Evolutionary conservation across 2,797 vertebrate genomes (phyloP).

Genomic region (Manis javanica): DNA sequence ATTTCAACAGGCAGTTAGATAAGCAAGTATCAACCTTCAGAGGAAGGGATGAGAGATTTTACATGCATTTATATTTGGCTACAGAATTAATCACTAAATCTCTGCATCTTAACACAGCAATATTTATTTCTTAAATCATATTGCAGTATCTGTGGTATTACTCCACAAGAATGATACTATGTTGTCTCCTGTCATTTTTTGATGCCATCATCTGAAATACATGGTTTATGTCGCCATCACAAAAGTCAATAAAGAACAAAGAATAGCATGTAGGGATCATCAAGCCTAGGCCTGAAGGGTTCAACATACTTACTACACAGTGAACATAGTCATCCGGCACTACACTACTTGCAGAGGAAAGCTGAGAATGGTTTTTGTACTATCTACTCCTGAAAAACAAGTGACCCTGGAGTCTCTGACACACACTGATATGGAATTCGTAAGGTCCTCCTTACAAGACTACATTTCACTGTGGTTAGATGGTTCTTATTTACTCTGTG

Average conservation of each 20-base stretch:
- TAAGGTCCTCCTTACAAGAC: not conserved
- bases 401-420: not conserved
- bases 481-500: not conserved
- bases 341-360: not conserved
- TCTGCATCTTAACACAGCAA: not conserved
- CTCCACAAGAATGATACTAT: not conserved
- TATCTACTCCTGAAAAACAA: not conserved
- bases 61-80: not conserved
- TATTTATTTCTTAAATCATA: not conserved
- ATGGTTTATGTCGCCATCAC: not conserved
- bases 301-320: not conserved
- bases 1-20: not conserved
- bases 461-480: not conserved
- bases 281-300: fast-evolving
- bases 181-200: not conserved
- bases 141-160: not conserved
- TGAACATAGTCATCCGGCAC: not conserved
- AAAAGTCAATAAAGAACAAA: not conserved
- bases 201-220: not conserved
- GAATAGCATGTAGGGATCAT: fast-evolving
- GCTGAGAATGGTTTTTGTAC: not conserved
- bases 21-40: not conserved
- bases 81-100: not conserved
- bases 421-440: not conserved
- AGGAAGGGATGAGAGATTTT: not conserved